Evolutionary conservation across 1,140 invertebrate species (phyloP).

Genomic region (Penaeus indicus): DNA sequence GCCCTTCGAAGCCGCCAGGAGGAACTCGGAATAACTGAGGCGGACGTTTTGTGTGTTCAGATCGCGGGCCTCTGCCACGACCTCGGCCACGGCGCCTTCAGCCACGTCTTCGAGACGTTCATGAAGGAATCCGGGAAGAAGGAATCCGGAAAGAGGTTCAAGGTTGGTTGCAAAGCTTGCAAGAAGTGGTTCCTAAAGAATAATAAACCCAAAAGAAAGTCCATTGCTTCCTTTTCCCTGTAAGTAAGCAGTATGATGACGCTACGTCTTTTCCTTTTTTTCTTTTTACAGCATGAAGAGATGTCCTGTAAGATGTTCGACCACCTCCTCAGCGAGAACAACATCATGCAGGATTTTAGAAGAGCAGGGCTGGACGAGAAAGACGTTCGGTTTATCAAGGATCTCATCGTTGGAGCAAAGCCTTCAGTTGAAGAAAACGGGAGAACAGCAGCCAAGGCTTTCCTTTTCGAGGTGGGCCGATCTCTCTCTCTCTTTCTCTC

Average conservation of each 20-base stretch:
- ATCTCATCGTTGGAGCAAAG: conserved; percentile 71
- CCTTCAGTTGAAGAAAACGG: conserved; percentile 63
- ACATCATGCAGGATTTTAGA: conserved; percentile 67
- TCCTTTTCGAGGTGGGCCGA: too few relatives aligned
- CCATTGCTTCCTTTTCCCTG: too few relatives aligned
- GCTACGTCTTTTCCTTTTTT: too few relatives aligned
- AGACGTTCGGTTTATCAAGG: conserved; percentile 71
- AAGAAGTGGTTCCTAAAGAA: too few relatives aligned
- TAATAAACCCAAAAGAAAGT: too few relatives aligned
- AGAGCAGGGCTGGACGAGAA: conserved; percentile 66
- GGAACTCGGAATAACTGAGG: conserved; percentile 71
- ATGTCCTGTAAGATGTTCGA: conserved; percentile 72
- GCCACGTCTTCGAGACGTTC: conserved; percentile 75
- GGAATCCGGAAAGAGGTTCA: too few relatives aligned
- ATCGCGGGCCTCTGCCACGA: conserved; percentile 80
- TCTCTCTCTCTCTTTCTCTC: too few relatives aligned
- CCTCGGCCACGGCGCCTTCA: conserved; percentile 79
- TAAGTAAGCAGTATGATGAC: too few relatives aligned
- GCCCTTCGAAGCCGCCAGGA: conserved; percentile 70
- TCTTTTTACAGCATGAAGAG: conserved; percentile 71
- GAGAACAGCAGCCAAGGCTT: too few relatives aligned
- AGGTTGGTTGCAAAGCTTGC: too few relatives aligned
- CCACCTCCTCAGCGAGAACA: neutral
- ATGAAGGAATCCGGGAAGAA: too few relatives aligned
- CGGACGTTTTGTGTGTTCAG: conserved; percentile 73